A percentile compares a stretch with the other conserved stretches of the same genome.
phyloP scores from a whole-genome alignment of 2,797 vertebrate species.

The Myotis vivesi region DNA sequence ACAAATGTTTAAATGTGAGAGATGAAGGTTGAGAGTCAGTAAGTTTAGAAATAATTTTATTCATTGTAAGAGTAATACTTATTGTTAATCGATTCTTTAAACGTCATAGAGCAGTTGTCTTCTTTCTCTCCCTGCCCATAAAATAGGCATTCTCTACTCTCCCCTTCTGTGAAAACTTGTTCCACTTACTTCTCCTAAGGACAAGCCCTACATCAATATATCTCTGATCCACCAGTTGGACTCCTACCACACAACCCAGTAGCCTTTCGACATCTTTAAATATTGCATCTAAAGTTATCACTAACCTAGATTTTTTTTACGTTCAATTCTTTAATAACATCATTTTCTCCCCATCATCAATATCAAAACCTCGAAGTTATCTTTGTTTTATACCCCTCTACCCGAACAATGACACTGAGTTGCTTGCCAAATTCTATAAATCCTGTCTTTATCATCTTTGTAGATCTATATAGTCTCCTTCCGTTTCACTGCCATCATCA shows the following conservation, averaged over 20 bases:
- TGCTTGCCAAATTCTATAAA: neutral
- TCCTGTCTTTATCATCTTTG: neutral
- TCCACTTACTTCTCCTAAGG: neutral
- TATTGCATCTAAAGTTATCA: neutral
- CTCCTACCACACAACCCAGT: neutral
- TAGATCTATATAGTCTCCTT: neutral
- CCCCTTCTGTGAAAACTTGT: neutral
- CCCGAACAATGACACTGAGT: neutral
- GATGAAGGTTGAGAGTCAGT: neutral
- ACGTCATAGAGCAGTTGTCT: neutral
- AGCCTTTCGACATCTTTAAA: neutral
- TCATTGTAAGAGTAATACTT: neutral
- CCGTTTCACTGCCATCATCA: neutral
- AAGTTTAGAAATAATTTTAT: conserved; percentile 34
- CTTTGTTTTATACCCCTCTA: neutral
- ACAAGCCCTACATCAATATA: neutral
- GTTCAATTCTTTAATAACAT: neutral
- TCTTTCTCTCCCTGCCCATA: neutral
- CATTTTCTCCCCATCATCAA: neutral
- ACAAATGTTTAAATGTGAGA: neutral
- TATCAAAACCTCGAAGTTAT: neutral
- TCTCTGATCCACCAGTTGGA: neutral
- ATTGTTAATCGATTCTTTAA: conserved; percentile 1
- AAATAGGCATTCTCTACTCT: neutral
- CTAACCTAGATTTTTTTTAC: conserved; percentile 7